Evolutionary conservation across 2,888 invertebrate species (phyloP).

Genomic region (Drosophila yooni): DNA sequence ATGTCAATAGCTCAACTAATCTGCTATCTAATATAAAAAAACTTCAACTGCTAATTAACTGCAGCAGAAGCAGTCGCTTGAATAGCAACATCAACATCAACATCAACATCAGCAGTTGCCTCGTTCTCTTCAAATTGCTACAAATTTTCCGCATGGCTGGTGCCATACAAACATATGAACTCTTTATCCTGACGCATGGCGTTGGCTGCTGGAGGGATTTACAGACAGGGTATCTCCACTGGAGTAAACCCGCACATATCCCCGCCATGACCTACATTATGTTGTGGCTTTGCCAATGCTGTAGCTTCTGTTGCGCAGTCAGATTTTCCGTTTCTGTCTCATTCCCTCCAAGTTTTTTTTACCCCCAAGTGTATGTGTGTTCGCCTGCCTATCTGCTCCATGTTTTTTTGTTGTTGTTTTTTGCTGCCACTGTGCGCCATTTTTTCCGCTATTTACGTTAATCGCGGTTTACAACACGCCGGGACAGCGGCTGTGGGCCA

Average conservation of each 20-base stretch:
- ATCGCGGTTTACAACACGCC: conserved; percentile 74
- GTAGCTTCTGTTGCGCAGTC: conserved; percentile 18
- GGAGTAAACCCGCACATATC: conserved; percentile 46
- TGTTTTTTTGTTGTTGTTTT: conserved; percentile 43
- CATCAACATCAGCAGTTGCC: conserved; percentile 39
- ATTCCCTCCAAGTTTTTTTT: conserved; percentile 24
- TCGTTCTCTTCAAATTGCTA: conserved; percentile 49
- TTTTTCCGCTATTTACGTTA: conserved; percentile 74
- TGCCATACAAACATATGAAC: conserved; percentile 45
- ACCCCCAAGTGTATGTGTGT: conserved; percentile 18
- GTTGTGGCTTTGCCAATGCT: conserved; percentile 25
- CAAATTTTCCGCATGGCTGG: conserved; percentile 59
- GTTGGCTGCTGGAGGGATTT: conserved; percentile 13
- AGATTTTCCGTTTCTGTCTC: conserved; percentile 25
- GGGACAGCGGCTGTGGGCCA: conserved; percentile 46
- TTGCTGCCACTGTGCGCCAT: conserved; percentile 45
- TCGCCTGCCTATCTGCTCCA: conserved; percentile 36
- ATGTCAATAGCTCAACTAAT: conserved; percentile 33
- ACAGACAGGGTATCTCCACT: conserved; percentile 23
- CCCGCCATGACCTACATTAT: conserved; percentile 76
- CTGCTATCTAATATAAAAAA: conserved; percentile 50
- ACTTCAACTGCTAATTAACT: conserved; percentile 55
- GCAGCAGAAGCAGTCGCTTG: conserved; percentile 22
- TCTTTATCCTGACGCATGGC: conserved; percentile 30
- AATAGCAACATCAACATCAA: conserved; percentile 26